These are phyloP conservation scores for Melopsittacus undulatus DNA, from an alignment of 2,797 vertebrate genomes.

Conservation along the genomic window DNA sequence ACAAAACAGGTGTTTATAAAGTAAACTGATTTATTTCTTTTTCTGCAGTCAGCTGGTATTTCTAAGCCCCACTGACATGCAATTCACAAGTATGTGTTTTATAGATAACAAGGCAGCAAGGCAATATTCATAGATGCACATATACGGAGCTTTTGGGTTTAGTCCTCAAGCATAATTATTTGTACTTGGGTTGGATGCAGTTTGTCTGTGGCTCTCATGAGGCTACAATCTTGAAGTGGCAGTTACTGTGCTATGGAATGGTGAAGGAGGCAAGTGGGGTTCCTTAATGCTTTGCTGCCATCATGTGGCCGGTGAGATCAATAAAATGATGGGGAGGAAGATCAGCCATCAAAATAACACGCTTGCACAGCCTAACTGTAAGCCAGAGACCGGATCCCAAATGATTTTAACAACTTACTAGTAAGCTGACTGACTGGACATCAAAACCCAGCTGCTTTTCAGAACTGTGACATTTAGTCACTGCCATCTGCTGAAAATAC, in stretches of 20 bases:
- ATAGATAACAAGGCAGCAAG: not conserved
- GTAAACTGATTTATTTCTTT: not conserved
- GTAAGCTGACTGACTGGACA: not conserved
- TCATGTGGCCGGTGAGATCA: conserved; percentile 38
- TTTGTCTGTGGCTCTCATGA: not conserved
- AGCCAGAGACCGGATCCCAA: not conserved
- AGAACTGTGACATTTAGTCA: not conserved
- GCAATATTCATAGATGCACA: not conserved
- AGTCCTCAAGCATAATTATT: not conserved
- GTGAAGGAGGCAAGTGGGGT: not conserved
- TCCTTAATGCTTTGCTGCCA: conserved; percentile 58
- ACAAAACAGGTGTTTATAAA: not conserved
- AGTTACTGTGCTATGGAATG: too few species aligned
- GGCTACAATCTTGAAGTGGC: not conserved
- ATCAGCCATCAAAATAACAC: not conserved
- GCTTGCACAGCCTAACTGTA: not conserved
- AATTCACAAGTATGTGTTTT: not conserved
- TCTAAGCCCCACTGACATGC: not conserved
- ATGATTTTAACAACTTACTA: not conserved
- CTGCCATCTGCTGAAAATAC: not conserved
- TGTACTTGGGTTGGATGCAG: not conserved
- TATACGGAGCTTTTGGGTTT: not conserved
- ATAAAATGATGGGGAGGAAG: not conserved
- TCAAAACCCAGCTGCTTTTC: not conserved
- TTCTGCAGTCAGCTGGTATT: not conserved